Conservation (phyloP, 2,888 invertebrate genomes). For the Oasisia sp. region DNA sequence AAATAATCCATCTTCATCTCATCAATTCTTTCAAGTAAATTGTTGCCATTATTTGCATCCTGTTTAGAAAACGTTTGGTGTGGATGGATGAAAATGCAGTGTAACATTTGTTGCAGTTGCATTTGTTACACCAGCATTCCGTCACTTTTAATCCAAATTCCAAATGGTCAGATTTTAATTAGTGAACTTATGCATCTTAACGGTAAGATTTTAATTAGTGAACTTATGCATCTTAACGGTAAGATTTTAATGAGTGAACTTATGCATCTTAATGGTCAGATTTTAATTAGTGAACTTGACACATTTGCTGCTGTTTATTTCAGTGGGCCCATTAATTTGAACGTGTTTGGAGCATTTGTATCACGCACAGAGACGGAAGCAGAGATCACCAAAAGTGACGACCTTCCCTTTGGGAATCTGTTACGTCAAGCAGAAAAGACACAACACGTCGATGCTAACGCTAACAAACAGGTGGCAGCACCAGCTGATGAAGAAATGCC, state of each 20-base stretch:
- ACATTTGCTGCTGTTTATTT: constrained; percentile 14
- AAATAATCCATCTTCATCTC: no score
- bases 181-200: not conserved
- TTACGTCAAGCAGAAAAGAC: constrained; percentile 42
- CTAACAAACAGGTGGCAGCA: constrained; percentile 9
- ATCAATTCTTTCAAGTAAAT: no score
- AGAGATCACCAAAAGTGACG: constrained; percentile 45
- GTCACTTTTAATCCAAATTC: no score
- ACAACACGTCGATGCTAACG: constrained; percentile 8
- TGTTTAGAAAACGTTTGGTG: no score
- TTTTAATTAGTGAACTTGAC: not conserved
- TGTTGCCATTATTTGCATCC: no score
- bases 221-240: not conserved
- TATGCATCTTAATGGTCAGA: not conserved
- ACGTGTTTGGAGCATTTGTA: constrained; percentile 7
- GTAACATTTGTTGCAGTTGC: no score
- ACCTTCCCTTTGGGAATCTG: constrained; percentile 59
- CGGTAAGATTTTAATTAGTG: not conserved
- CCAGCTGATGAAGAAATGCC: constrained; percentile 10
- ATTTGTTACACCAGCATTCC: no score
- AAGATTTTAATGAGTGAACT: not conserved
- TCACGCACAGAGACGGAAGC: constrained; percentile 32
- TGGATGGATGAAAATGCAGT: no score
- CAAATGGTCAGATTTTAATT: no score
- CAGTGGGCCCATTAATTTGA: not conserved